These are phyloP conservation scores for Pharmacophagus antenor DNA, from an alignment of 2,888 invertebrate species.

Conservation along the genomic window DNA sequence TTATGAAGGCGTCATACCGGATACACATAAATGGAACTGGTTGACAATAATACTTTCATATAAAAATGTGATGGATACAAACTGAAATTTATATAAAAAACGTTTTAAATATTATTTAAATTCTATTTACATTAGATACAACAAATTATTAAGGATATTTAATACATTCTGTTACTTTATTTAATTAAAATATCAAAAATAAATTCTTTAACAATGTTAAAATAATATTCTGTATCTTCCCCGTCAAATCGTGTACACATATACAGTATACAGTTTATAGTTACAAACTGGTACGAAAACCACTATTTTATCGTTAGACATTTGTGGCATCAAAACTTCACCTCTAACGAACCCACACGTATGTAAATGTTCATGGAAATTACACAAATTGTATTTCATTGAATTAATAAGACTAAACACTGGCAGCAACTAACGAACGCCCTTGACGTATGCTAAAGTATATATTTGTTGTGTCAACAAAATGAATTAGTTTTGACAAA, in stretches of 20 bases:
- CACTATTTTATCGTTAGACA: conserved; percentile 25
- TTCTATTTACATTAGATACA: too few relatives aligned
- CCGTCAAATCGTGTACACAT: conserved; percentile 27
- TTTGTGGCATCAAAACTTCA: conserved; percentile 30
- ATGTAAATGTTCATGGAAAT: conserved; percentile 33
- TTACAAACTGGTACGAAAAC: conserved; percentile 37
- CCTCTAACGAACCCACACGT: conserved; percentile 33
- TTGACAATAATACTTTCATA: too few relatives aligned
- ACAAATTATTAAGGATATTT: background rate
- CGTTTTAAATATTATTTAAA: too few relatives aligned
- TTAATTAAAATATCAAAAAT: background rate
- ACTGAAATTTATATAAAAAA: too few relatives aligned
- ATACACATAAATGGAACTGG: too few relatives aligned
- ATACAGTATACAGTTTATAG: conserved; percentile 10
- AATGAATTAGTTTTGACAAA: background rate
- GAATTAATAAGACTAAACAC: conserved; percentile 33
- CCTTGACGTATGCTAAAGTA: conserved; percentile 25
- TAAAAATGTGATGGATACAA: too few relatives aligned
- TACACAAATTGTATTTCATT: conserved; percentile 35
- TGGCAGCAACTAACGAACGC: conserved; percentile 28
- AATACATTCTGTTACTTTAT: background rate
- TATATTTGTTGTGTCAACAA: conserved; percentile 5
- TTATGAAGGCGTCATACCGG: too few relatives aligned
- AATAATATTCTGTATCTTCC: conserved; percentile 30
- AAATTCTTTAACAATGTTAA: background rate